A percentile compares a stretch with the other conserved stretches of the same genome.
These are phyloP conservation scores for Caenorhabditis wallacei DNA, from an alignment of 2,888 invertebrate genomes.

Conservation along the genomic window DNA sequence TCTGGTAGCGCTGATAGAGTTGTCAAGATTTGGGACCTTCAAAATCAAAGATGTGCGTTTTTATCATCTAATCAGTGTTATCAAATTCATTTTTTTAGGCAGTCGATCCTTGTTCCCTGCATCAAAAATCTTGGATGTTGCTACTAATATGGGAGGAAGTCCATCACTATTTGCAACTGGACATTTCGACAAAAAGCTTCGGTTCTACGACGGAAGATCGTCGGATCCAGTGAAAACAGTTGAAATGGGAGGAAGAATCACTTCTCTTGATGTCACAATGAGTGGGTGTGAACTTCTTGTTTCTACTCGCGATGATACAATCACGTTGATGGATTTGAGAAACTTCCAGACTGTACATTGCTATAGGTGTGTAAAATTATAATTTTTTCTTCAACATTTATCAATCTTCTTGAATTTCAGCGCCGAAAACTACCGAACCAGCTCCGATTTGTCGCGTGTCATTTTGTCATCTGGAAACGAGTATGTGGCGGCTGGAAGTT, in stretches of 20 bases:
- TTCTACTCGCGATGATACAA: slow-evolving; percentile 95
- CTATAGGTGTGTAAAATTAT: slow-evolving; percentile 86
- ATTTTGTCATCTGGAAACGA: slow-evolving; percentile 73
- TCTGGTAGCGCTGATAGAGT: slow-evolving; percentile 98
- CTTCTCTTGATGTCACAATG: slow-evolving; percentile 66
- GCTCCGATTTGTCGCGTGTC: slow-evolving; percentile 75
- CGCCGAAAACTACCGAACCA: slow-evolving; percentile 91
- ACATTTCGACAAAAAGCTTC: slow-evolving; percentile 96
- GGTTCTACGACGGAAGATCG: slow-evolving; percentile 95
- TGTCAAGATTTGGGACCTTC: slow-evolving; percentile 97
- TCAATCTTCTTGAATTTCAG: slow-evolving; percentile 86
- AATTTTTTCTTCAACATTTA: too few species aligned
- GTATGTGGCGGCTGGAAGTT: slow-evolving; percentile 64
- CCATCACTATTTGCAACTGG: slow-evolving; percentile 85
- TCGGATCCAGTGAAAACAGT: slow-evolving; percentile 89
- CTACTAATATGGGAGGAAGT: slow-evolving; percentile 85
- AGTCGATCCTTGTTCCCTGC: slow-evolving; percentile 77
- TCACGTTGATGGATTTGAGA: slow-evolving; percentile 94
- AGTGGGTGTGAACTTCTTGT: slow-evolving; percentile 91
- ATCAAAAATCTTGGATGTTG: slow-evolving; percentile 77
- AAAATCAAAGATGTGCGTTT: slow-evolving; percentile 90
- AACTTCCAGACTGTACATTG: slow-evolving; percentile 93
- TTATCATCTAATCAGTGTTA: not conserved
- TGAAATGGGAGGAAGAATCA: slow-evolving; percentile 51
- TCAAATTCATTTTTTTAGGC: slow-evolving; percentile 34